These are phyloP conservation scores for Tupiocoris notatus DNA, from an alignment of 2,888 invertebrate genomes.

Conservation along the genomic window DNA sequence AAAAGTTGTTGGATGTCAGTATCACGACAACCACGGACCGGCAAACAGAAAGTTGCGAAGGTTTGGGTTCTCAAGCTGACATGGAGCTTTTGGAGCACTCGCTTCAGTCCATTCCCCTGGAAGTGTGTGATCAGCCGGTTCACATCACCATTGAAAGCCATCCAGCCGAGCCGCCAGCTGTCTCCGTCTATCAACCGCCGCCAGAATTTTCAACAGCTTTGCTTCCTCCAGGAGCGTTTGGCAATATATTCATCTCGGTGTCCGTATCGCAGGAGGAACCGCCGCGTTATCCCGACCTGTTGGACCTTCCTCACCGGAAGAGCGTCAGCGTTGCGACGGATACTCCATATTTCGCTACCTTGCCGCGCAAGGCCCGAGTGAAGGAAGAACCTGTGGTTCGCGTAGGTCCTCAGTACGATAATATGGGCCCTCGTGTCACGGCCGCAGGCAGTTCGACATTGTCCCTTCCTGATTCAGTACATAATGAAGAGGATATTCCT, in stretches of 20 bases:
- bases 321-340: conserved; percentile 56
- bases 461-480: conserved; percentile 67
- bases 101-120: conserved; percentile 51
- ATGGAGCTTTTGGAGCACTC: conserved; percentile 57
- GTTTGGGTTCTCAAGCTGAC: conserved; percentile 64
- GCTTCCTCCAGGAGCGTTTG: conserved; percentile 59
- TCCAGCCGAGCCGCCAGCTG: conserved; percentile 49
- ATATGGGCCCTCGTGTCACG: conserved; percentile 85
- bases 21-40: conserved; percentile 62
- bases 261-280: conserved; percentile 71
- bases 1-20: conserved; percentile 78
- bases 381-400: conserved; percentile 49
- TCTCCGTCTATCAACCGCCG: conserved; percentile 57
- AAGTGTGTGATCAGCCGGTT: conserved; percentile 54
- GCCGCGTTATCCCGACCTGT: conserved; percentile 76
- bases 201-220: conserved; percentile 61
- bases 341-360: conserved; percentile 56
- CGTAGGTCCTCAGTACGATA: conserved; percentile 71
- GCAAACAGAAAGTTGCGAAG: conserved; percentile 61
- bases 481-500: conserved; percentile 52
- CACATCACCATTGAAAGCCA: conserved; percentile 60
- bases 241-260: conserved; percentile 83
- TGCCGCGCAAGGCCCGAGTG: conserved; percentile 54
- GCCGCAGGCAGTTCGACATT: conserved; percentile 85
- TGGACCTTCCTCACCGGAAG: conserved; percentile 63